Base-by-base conservation (phyloP, 2,113 vertebrate genomes). In the Gymnogyps californianus region DNA sequence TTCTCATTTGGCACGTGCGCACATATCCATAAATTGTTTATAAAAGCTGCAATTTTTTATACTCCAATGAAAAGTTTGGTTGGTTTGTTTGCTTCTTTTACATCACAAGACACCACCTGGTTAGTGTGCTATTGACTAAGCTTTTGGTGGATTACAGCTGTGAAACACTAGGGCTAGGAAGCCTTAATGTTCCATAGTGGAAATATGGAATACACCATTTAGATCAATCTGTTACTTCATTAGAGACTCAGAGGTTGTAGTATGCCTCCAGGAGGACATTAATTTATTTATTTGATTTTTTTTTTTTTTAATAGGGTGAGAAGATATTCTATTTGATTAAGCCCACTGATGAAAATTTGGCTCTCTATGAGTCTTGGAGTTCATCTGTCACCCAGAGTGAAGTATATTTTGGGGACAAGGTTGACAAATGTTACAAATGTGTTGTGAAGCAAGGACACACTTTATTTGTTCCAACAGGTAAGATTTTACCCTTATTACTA, bases 301-400 rank as follows among this genome's bases (percentile, higher is more conserved):
- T 85, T 96, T 90, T 85, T 96, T 67, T 54, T 72, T 89, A 87
- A 83, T 96, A 99, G 99, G 99, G 99, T 88, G 99, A 99, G 96
- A 99, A 99, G 97, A 98, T 99, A 92, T 99, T 99, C 98, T 99
- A 99, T 98, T 98, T 99, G 98, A 99, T 99, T 98, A 99, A 99
- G 95, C 99, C 99, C 82, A 99, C 99, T 74, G 98, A 98, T 96
- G 98, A 98, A 98, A 99, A 99, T 98, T 98, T 99, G 98, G 99
- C 99, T 98, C 98, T 99, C 70, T 99, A 99, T 32, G 99, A 99
- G 98, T 99, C 99, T 57, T 99, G 99, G 99, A 99, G 99, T 98
- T 99, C 99, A 84, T 99, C 99, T 74, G 98, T 99, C 95, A 99
- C 99, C 97, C 99, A 99, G 98, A 99, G 99, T 59, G 99, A 99